Conservation (phyloP, 2,113 vertebrate species). For the Larimichthys polyactis region DNA sequence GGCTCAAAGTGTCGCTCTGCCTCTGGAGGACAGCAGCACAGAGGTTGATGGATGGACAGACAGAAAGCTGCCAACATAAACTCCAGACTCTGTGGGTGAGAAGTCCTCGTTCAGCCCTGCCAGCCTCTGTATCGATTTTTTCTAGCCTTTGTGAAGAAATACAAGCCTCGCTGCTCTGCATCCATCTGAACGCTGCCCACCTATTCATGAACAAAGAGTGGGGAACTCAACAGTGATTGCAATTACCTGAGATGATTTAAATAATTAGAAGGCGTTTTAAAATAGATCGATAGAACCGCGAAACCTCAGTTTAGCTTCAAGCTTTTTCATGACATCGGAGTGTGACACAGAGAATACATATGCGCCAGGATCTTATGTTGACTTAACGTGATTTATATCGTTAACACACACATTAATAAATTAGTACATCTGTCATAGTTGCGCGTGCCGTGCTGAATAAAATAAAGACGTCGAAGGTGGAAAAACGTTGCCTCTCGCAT, state of each 20-base stretch:
- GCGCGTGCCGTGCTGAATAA: neutral
- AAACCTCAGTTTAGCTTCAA: neutral
- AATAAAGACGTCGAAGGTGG: too few relatives aligned
- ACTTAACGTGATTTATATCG: too few relatives aligned
- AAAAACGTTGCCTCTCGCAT: neutral
- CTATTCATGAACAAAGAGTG: neutral
- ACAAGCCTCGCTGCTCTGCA: slow-evolving; percentile 26
- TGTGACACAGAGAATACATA: too few relatives aligned
- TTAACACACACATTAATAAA: neutral
- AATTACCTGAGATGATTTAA: slow-evolving; percentile 4
- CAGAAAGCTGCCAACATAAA: slow-evolving; percentile 58
- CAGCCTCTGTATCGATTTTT: slow-evolving; percentile 36
- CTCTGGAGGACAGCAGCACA: slow-evolving; percentile 9
- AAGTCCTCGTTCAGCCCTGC: slow-evolving; percentile 31
- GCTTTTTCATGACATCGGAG: neutral
- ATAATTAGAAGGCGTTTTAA: neutral
- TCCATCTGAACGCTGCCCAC: slow-evolving; percentile 20
- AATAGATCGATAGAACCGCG: neutral
- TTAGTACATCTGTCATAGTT: neutral
- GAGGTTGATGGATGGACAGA: slow-evolving; percentile 15
- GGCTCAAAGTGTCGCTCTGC: neutral
- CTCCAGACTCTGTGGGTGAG: slow-evolving; percentile 53
- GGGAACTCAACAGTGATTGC: neutral
- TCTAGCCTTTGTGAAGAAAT: slow-evolving; percentile 43
- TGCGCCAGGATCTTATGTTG: too few relatives aligned